Percentiles rank a stretch among this genome's conserved stretches.
Conservation (phyloP, 2,797 vertebrate genomes). For the Gastrophryne carolinensis region DNA sequence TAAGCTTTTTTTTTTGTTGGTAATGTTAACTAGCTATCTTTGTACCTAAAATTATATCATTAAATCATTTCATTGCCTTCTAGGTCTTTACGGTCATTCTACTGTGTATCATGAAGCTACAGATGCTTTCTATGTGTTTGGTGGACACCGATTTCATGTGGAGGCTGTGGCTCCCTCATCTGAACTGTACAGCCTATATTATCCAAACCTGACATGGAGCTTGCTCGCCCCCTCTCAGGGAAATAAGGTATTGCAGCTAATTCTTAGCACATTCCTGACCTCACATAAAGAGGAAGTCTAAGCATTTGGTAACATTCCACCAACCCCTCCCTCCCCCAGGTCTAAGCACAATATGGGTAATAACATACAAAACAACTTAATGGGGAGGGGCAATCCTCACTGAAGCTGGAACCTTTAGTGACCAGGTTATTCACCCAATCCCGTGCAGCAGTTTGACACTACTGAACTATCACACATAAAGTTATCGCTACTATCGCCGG, state of each 20-base stretch:
- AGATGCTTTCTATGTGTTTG: slow-evolving; percentile 87
- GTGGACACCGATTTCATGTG: slow-evolving; percentile 88
- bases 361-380: background rate
- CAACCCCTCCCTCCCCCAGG: no score
- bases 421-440: no score
- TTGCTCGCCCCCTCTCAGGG: slow-evolving; percentile 86
- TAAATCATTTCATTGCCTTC: background rate
- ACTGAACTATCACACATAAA: no score
- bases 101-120: slow-evolving; percentile 89
- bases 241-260: slow-evolving; percentile 75
- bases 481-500: no score
- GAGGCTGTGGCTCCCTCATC: slow-evolving; percentile 86
- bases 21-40: no score
- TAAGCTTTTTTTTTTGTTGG: no score
- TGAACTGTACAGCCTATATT: slow-evolving; percentile 88
- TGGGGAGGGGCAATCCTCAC: no score
- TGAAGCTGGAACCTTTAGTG: no score
- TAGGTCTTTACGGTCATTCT: slow-evolving; percentile 89
- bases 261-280: background rate
- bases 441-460: no score
- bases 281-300: no score
- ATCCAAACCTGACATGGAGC: slow-evolving; percentile 90
- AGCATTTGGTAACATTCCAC: no score
- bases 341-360: no score
- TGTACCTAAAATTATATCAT: background rate